phyloP scores from a whole-genome alignment of 2,113 vertebrate genomes.

The Phrynosoma platyrhinos region DNA sequence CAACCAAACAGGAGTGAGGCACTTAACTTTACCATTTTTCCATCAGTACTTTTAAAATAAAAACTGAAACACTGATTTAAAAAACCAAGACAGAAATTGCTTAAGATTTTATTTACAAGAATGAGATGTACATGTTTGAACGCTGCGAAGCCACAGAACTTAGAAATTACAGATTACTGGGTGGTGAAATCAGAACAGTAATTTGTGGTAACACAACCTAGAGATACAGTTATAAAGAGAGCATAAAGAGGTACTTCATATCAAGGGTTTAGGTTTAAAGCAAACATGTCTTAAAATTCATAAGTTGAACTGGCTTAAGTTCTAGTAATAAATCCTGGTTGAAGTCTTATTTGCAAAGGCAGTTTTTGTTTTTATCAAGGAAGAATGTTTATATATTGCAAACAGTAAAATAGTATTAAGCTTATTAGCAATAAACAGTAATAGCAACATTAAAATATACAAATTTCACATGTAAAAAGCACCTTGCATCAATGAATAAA shows the following conservation, averaged over 20 bases:
- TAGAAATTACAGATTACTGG: conserved; percentile 1
- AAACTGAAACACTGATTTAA: background rate
- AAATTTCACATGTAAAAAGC: background rate
- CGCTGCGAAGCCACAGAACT: background rate
- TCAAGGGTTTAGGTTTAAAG: background rate
- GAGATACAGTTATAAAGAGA: background rate
- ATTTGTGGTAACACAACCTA: background rate
- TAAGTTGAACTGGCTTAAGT: background rate
- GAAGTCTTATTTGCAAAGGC: background rate
- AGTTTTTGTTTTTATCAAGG: background rate
- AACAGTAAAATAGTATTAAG: background rate
- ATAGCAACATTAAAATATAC: background rate
- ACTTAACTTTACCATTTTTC: background rate
- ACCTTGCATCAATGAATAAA: background rate
- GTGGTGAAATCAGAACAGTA: rapidly evolving
- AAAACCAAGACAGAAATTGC: background rate
- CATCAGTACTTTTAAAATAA: background rate
- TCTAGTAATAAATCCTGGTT: background rate
- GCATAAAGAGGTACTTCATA: background rate
- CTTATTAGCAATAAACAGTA: background rate
- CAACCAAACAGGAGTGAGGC: background rate
- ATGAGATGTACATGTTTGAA: background rate
- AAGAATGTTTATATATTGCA: background rate
- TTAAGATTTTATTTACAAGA: conserved; percentile 54
- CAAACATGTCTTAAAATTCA: background rate